Evolutionary conservation across 1,140 invertebrate genomes (phyloP).

Genomic region (Megathymus violae): DNA sequence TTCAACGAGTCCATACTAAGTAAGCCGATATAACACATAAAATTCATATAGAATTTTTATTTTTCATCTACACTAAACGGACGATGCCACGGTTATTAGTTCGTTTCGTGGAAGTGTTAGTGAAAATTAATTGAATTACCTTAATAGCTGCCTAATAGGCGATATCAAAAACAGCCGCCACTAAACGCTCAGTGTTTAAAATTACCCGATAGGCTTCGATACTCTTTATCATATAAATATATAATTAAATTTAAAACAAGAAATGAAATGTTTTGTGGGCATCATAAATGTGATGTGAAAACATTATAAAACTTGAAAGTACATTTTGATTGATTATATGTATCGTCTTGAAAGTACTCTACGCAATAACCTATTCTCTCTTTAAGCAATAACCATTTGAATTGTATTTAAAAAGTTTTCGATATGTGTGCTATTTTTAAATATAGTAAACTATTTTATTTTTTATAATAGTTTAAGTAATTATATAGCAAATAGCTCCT

Average conservation of each 20-base stretch:
- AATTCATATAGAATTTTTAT: too few species aligned
- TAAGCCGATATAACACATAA: not conserved
- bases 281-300: constrained; percentile 18
- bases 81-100: not conserved
- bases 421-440: not conserved
- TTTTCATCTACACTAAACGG: too few species aligned
- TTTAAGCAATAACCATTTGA: not conserved
- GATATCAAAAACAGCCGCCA: constrained; percentile 33
- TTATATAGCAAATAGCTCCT: too few species aligned
- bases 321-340: constrained; percentile 15
- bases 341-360: not conserved
- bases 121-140: constrained; percentile 62
- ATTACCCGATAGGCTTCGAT: constrained; percentile 32
- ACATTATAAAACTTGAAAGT: constrained; percentile 30
- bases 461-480: not conserved
- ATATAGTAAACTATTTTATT: not conserved
- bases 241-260: constrained; percentile 32
- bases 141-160: constrained; percentile 41
- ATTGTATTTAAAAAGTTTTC: not conserved
- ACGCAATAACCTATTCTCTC: not conserved
- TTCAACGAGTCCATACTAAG: too few species aligned
- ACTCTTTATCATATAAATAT: constrained; percentile 34
- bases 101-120: too few species aligned
- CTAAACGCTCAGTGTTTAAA: constrained; percentile 33
- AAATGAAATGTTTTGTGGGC: constrained; percentile 24